phyloP scores from a whole-genome alignment of 1,140 invertebrate species.

The Sminthurides bifidus region DNA sequence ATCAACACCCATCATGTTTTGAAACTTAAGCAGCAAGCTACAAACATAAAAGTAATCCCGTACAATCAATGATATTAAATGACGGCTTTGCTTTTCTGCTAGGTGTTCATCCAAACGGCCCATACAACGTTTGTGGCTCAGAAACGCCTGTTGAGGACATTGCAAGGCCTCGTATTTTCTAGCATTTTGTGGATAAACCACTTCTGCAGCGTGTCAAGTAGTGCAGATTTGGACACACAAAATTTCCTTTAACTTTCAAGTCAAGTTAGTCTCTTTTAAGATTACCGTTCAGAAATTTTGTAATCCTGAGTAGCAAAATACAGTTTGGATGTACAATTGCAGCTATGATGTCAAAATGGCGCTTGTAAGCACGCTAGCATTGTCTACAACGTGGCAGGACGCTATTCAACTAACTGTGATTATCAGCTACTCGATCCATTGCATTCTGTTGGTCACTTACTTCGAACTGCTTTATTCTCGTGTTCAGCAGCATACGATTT shows the following conservation, averaged over 20 bases:
- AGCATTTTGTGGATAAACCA: slow-evolving; percentile 53
- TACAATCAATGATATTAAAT: slow-evolving; percentile 52
- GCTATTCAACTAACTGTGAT: slow-evolving; percentile 63
- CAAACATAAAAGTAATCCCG: too few relatives aligned
- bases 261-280: too few relatives aligned
- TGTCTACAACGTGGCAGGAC: slow-evolving; percentile 54
- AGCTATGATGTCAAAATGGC: too few relatives aligned
- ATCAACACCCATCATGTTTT: too few relatives aligned
- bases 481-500: slow-evolving; percentile 54
- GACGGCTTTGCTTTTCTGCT: slow-evolving; percentile 34
- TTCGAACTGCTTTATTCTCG: slow-evolving; percentile 55
- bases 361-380: not conserved
- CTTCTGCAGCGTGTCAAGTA: slow-evolving; percentile 48
- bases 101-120: slow-evolving; percentile 29
- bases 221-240: slow-evolving; percentile 52
- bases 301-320: too few relatives aligned
- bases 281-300: too few relatives aligned
- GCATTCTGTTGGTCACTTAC: slow-evolving; percentile 58
- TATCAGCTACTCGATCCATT: slow-evolving; percentile 64
- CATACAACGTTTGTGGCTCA: slow-evolving; percentile 37
- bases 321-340: too few relatives aligned
- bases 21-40: too few relatives aligned
- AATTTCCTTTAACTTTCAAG: slow-evolving; percentile 39
- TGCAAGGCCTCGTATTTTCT: slow-evolving; percentile 57
- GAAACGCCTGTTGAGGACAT: slow-evolving; percentile 48